Percentiles rank a stretch among this genome's conserved stretches.
Conservation (phyloP, 2,797 vertebrate genomes). For the Amniataba percoides region DNA sequence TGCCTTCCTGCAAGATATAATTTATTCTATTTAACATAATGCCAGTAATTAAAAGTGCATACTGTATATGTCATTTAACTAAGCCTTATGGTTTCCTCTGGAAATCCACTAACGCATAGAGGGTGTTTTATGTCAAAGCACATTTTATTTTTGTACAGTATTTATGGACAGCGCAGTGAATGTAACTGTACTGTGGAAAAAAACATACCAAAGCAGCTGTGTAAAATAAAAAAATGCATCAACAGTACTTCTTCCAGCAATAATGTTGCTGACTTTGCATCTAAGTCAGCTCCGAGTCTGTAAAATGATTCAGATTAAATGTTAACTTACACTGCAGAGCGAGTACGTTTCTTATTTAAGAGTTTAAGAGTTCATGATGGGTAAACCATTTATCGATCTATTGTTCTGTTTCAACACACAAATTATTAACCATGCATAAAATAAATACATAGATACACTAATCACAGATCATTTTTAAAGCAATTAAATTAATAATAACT, state of each 20-base stretch:
- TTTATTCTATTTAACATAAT: conserved; percentile 65
- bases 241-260: conserved; percentile 41
- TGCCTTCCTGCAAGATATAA: conserved; percentile 38
- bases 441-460: not conserved
- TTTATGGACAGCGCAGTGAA: conserved; percentile 73
- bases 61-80: conserved; percentile 26
- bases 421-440: not conserved
- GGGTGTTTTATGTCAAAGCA: conserved; percentile 44
- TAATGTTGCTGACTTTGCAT: conserved; percentile 41
- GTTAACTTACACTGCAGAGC: not conserved
- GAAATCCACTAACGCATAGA: conserved; percentile 10
- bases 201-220: conserved; percentile 61
- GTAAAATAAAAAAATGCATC: conserved; percentile 18
- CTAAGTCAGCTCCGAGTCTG: conserved; percentile 28
- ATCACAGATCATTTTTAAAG: not conserved
- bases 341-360: conserved; percentile 15
- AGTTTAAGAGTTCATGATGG: not conserved
- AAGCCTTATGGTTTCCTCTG: conserved; percentile 29
- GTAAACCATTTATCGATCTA: no score
- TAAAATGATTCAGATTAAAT: conserved; percentile 61
- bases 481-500: not conserved
- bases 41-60: conserved; percentile 17
- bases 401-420: not conserved
- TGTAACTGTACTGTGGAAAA: conserved; percentile 53
- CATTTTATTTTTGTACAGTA: conserved; percentile 79